Percentiles rank a stretch among this genome's conserved stretches.
Evolutionary conservation across 2,888 invertebrate genomes (phyloP).

Genomic region (Monoplex corrugatus): DNA sequence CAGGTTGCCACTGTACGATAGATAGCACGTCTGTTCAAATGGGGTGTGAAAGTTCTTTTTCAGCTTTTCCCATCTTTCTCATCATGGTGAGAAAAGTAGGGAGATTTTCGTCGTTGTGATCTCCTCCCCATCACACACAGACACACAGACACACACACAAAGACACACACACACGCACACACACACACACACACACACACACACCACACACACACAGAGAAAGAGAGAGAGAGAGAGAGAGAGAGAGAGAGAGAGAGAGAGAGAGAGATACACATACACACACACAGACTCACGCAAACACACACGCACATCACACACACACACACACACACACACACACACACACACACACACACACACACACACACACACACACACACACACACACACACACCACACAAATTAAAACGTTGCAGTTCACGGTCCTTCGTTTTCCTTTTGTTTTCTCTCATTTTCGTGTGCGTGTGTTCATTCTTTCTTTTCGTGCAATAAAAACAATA

Average conservation of each 20-base stretch:
- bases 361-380: not conserved
- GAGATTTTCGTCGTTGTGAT: too few relatives aligned
- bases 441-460: too few relatives aligned
- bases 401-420: too few relatives aligned
- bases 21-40: not conserved
- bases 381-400: too few relatives aligned
- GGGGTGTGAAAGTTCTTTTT: not conserved
- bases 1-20: not conserved
- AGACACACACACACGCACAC: not conserved
- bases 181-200: not conserved
- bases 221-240: not conserved
- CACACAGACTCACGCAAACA: not conserved
- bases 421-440: too few relatives aligned
- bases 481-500: too few relatives aligned
- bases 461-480: too few relatives aligned
- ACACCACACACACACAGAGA: not conserved
- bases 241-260: not conserved
- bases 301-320: not conserved
- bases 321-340: not conserved
- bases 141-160: not conserved
- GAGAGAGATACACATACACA: not conserved
- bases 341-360: too few relatives aligned
- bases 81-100: too few relatives aligned
- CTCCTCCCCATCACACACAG: too few relatives aligned
- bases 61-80: too few relatives aligned